Evolutionary conservation across 2,113 vertebrate genomes (phyloP), one percentile per base, ranked within the genome.

Genomic region (Calonectris borealis): DNA sequence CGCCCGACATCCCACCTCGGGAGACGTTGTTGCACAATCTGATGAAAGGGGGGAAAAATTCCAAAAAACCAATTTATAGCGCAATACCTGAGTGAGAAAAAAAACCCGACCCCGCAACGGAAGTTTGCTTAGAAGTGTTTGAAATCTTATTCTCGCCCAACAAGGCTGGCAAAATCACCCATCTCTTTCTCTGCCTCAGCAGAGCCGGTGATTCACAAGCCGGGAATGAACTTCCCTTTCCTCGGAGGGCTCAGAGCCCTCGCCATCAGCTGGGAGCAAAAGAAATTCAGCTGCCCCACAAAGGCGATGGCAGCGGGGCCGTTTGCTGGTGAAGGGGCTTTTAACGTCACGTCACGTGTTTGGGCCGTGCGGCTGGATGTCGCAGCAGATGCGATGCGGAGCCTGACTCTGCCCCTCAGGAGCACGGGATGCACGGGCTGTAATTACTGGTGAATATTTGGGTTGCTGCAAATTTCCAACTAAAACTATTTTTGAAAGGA

Each of bases 341-440:
- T 17, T 42, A 17, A 6, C 5, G 40, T 12, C 72, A 10, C 1
- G 1, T 19, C 7, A 10, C 11, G 27, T 8, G 4, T 12, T 13
- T 11, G 54, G 10, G 21, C n/a, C 14, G 0, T 1, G 26, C 1
- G 26, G 19, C 40, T 46, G 51, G 76, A 10, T 31, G 12, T 1
- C 16, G 31, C 24, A 12, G 38, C 7, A 12, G 72, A 4, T 6
- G 60, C 4, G 1, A 21, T 4, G 27, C 6, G 9, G 36, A 44
- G 27, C 51, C 48, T 13, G 66, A 5, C 31, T 8, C 54, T 38
- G 25, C 58, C 49, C 7, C 78, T 51, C 29, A 2, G 65, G 34
- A 78, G 20, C 46, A 20, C 1, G 2, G 19, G 44, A 6, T 8
- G 44, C 64, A 19, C 10, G 1, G 1, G 52, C 60, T 42, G 40